Evolutionary conservation across 2,888 invertebrate species (phyloP).

Genomic region (Scaptomyza caliginosa): DNA sequence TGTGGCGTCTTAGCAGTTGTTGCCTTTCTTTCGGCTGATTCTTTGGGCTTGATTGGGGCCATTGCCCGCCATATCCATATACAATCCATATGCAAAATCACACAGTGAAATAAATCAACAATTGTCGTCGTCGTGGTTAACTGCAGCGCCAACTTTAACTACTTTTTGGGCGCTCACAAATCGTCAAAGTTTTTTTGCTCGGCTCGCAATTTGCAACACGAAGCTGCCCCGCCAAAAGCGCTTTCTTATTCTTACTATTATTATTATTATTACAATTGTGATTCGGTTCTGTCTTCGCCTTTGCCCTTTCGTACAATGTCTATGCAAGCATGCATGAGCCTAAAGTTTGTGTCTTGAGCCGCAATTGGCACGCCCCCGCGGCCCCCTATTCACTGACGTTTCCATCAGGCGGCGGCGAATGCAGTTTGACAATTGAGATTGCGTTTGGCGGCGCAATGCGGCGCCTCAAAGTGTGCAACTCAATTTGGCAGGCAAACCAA

Average conservation of each 20-base stretch:
- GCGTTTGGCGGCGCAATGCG: conserved; percentile 40
- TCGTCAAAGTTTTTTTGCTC: conserved; percentile 57
- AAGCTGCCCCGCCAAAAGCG: conserved; percentile 46
- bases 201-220: conserved; percentile 73
- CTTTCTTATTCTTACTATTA: conserved; percentile 58
- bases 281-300: not conserved
- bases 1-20: not conserved
- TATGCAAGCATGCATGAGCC: conserved; percentile 19
- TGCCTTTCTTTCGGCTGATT: not conserved
- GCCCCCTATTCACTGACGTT: not conserved
- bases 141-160: conserved; percentile 64
- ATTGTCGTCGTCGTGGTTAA: conserved; percentile 49
- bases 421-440: conserved; percentile 53
- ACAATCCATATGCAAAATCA: no score
- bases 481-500: conserved; percentile 37
- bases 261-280: conserved; percentile 31
- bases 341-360: conserved; percentile 39
- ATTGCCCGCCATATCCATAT: conserved; percentile 32
- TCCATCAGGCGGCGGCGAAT: not conserved
- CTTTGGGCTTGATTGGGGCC: conserved; percentile 34
- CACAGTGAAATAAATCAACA: conserved; percentile 55
- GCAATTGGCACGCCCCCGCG: conserved; percentile 39
- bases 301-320: not conserved
- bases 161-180: conserved; percentile 66
- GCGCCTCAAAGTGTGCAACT: conserved; percentile 55